phyloP scores from a whole-genome alignment of 2,888 invertebrate species.

The Colostygia pectinataria region DNA sequence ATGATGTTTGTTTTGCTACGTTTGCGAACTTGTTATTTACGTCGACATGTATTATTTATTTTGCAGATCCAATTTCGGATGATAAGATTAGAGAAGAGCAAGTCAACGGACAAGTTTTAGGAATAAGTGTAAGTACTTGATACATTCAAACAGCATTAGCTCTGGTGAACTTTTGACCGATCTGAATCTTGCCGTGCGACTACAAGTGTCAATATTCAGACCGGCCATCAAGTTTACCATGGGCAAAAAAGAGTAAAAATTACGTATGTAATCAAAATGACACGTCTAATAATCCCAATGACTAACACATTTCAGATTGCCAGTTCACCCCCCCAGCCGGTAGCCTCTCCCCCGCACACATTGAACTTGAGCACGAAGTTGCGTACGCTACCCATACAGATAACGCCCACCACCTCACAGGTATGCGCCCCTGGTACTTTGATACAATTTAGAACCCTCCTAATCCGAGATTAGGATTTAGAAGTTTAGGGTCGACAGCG shows the following conservation, averaged over 20 bases:
- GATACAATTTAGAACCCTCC: slow-evolving; percentile 71
- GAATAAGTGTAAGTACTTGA: slow-evolving; percentile 74
- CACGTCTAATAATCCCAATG: slow-evolving; percentile 12
- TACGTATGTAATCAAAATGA: slow-evolving; percentile 3
- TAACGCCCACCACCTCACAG: slow-evolving; percentile 75
- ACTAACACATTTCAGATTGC: slow-evolving; percentile 58
- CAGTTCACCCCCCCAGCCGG: slow-evolving; percentile 61
- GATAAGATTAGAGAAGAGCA: slow-evolving; percentile 66
- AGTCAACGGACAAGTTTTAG: slow-evolving; percentile 70
- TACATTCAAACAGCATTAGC: not conserved
- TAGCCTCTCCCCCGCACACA: slow-evolving; percentile 62
- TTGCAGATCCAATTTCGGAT: slow-evolving; percentile 62
- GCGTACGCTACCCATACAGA: slow-evolving; percentile 73
- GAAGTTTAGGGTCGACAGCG: slow-evolving; percentile 21
- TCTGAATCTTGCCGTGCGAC: not conserved
- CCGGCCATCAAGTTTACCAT: not conserved
- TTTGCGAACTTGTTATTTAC: slow-evolving; percentile 1
- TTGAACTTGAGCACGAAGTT: slow-evolving; percentile 74
- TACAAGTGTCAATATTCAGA: not conserved
- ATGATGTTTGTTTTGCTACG: slow-evolving; percentile 1
- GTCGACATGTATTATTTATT: slow-evolving; percentile 30
- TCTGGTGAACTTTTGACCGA: not conserved
- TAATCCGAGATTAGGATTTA: slow-evolving; percentile 65
- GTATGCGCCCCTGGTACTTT: slow-evolving; percentile 71
- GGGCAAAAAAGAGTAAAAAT: slow-evolving; percentile 1